phyloP scores from a whole-genome alignment of 2,888 invertebrate species.

The Carabus problematicus region DNA sequence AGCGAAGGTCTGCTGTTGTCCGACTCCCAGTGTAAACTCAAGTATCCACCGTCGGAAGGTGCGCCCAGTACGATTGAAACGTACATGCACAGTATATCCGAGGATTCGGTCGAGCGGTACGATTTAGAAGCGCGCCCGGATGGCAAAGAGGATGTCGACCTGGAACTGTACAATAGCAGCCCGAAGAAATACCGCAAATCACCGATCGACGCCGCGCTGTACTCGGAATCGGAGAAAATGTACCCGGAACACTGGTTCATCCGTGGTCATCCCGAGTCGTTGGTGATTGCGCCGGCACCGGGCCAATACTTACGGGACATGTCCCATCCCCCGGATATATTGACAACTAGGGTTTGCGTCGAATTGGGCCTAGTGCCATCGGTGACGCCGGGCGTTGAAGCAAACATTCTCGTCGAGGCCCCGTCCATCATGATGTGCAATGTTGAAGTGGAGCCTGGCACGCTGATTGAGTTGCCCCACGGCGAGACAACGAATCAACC shows the following conservation, averaged over 20 bases:
- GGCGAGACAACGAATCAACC: too few species aligned
- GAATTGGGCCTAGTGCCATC: conserved; percentile 63
- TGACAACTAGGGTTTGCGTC: conserved; percentile 64
- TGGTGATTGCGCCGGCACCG: conserved; percentile 42
- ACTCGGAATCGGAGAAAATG: conserved; percentile 35
- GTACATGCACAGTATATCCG: conserved; percentile 52
- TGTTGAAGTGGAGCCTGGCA: conserved; percentile 50
- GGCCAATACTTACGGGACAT: conserved; percentile 44
- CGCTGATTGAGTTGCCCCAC: not conserved
- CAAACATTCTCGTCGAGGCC: conserved; percentile 44
- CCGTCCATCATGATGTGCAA: conserved; percentile 54
- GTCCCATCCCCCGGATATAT: conserved; percentile 56
- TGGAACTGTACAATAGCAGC: conserved; percentile 62
- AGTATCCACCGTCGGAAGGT: conserved; percentile 43
- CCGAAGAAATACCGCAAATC: conserved; percentile 57
- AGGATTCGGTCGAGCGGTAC: conserved; percentile 48
- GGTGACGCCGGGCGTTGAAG: conserved; percentile 44
- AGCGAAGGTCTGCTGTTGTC: conserved; percentile 46
- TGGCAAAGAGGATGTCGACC: conserved; percentile 54
- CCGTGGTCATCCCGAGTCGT: conserved; percentile 25
- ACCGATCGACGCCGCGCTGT: conserved; percentile 34
- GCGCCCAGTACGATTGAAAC: conserved; percentile 52
- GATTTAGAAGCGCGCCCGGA: conserved; percentile 28
- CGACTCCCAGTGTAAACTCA: conserved; percentile 45
- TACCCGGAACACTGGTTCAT: conserved; percentile 37